Evolutionary conservation across 2,888 invertebrate species (phyloP).

Genomic region (Plutella xylostella): DNA sequence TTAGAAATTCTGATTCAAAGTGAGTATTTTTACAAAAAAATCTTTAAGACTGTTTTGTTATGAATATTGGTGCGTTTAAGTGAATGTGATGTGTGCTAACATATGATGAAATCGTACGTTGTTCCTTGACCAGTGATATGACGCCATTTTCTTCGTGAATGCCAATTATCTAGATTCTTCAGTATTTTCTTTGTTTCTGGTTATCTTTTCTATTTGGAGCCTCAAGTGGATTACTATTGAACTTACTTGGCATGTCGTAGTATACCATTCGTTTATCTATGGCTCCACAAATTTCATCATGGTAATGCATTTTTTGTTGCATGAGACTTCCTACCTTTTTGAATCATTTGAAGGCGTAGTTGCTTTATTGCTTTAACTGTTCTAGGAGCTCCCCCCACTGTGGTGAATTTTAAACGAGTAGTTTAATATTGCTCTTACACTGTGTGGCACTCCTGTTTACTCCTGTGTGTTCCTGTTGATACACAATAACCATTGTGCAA

Average conservation of each 20-base stretch:
- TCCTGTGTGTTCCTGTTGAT: too few species aligned
- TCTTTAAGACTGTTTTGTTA: conserved; percentile 37
- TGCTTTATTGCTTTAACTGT: conserved; percentile 22
- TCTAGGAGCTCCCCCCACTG: too few species aligned
- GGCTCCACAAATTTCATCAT: not conserved
- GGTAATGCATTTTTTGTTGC: conserved; percentile 40
- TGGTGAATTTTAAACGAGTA: too few species aligned
- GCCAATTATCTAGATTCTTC: conserved; percentile 63
- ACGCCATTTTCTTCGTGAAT: conserved; percentile 72
- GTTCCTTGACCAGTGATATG: conserved; percentile 69
- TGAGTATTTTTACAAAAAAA: conserved; percentile 57
- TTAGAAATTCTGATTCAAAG: conserved; percentile 68
- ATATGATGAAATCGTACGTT: conserved; percentile 66
- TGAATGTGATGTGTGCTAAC: conserved; percentile 45
- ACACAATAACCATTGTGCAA: too few species aligned
- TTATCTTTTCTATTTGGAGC: not conserved
- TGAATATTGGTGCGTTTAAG: conserved; percentile 11
- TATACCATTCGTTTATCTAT: not conserved
- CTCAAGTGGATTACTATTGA: too few species aligned
- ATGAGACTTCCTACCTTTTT: conserved; percentile 33
- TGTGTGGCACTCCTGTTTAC: too few species aligned
- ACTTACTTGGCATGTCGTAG: too few species aligned
- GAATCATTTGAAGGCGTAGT: conserved; percentile 33
- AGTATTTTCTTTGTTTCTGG: conserved; percentile 48
- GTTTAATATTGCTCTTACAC: too few species aligned